These are phyloP conservation scores for Drosophila saltans DNA, from an alignment of 1,140 invertebrate species.

Conservation along the genomic window DNA sequence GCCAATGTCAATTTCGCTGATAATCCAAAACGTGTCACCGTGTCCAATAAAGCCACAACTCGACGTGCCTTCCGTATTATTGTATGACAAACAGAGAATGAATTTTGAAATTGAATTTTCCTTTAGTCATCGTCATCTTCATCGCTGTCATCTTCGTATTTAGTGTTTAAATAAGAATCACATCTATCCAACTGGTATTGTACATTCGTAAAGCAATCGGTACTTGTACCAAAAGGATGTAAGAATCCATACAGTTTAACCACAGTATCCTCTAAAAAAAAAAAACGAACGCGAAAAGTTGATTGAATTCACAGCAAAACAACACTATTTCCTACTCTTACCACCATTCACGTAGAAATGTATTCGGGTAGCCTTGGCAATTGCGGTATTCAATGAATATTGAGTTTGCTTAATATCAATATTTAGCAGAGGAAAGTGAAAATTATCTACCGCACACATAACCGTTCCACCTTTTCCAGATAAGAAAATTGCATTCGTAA, in stretches of 20 bases:
- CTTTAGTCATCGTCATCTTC: conserved; percentile 19
- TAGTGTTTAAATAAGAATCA: conserved; percentile 10
- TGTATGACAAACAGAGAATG: conserved; percentile 7
- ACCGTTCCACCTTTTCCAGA: background rate
- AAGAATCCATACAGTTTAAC: conserved; percentile 7
- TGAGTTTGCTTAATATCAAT: background rate
- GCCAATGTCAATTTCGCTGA: conserved; percentile 49
- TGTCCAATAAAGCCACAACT: conserved; percentile 39
- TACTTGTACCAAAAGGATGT: background rate
- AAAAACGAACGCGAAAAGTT: background rate
- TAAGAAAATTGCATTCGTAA: conserved; percentile 6
- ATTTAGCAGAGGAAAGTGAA: background rate
- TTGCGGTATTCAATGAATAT: background rate
- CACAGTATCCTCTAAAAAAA: background rate
- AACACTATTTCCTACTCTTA: background rate
- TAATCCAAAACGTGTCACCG: conserved; percentile 81
- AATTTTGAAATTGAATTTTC: conserved; percentile 6
- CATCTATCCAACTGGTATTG: conserved; percentile 24
- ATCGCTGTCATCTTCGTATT: conserved; percentile 14
- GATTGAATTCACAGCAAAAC: background rate
- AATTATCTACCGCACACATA: conserved; percentile 4
- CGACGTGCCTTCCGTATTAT: conserved; percentile 29
- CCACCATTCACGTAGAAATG: background rate
- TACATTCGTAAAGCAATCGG: conserved; percentile 1
- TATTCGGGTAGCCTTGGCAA: background rate